A percentile compares a stretch with the other conserved stretches of the same genome.
These are phyloP conservation scores for Marisa cornuarietis DNA, from an alignment of 1,140 invertebrate species.

Conservation along the genomic window DNA sequence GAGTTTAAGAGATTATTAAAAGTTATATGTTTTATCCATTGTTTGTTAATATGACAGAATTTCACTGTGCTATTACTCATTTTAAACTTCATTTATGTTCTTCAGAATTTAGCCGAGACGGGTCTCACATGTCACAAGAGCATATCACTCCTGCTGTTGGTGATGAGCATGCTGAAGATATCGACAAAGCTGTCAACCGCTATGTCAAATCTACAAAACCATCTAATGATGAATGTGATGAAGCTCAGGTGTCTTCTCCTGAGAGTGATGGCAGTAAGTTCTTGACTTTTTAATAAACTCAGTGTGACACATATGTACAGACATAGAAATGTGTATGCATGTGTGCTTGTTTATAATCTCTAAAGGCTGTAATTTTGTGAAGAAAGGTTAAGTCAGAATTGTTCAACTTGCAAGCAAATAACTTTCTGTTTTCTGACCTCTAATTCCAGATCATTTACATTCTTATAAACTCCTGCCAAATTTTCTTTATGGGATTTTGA, in stretches of 20 bases:
- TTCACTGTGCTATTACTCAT: too few relatives aligned
- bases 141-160: constrained; percentile 6
- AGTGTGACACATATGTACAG: not conserved
- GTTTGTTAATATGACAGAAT: too few relatives aligned
- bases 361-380: too few relatives aligned
- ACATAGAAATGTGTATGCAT: not conserved
- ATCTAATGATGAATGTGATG: constrained; percentile 36
- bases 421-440: too few relatives aligned
- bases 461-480: too few relatives aligned
- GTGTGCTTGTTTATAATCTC: not conserved
- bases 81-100: too few relatives aligned
- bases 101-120: constrained; percentile 44
- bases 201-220: constrained; percentile 35
- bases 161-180: constrained; percentile 45
- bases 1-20: too few relatives aligned
- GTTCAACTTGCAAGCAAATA: too few relatives aligned
- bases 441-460: too few relatives aligned
- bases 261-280: constrained; percentile 55
- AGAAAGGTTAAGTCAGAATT: too few relatives aligned
- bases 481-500: not conserved
- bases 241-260: constrained; percentile 52
- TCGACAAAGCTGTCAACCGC: constrained; percentile 53
- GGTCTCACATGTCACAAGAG: constrained; percentile 38
- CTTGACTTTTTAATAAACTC: too few relatives aligned
- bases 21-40: too few relatives aligned